Conservation (phyloP, 2,113 vertebrate genomes). For the Bos taurus region ARS-UCD2.0 NC_037334.1:74971001-74971500, state of each 20-base stretch:
- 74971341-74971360: not conserved
- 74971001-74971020: not conserved
- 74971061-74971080: not conserved
- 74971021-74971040: not conserved
- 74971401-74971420: not conserved
- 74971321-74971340: not conserved
- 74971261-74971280: not conserved
- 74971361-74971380: not conserved
- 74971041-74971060: not conserved
- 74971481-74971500: conserved; percentile 9
- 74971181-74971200: not conserved
- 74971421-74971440: conserved; percentile 17
- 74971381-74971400: not conserved
- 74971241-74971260: not conserved
- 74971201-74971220: not conserved
- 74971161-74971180: not conserved
- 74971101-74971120: not conserved
- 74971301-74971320: not conserved
- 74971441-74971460: not conserved
- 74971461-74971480: not conserved
- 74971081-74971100: not conserved
- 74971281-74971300: not conserved
- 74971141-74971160: not conserved
- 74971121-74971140: not conserved
- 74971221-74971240: not conserved